Evolutionary conservation across 2,113 vertebrate genomes (phyloP).

Genomic region (Neoarius graeffei): DNA sequence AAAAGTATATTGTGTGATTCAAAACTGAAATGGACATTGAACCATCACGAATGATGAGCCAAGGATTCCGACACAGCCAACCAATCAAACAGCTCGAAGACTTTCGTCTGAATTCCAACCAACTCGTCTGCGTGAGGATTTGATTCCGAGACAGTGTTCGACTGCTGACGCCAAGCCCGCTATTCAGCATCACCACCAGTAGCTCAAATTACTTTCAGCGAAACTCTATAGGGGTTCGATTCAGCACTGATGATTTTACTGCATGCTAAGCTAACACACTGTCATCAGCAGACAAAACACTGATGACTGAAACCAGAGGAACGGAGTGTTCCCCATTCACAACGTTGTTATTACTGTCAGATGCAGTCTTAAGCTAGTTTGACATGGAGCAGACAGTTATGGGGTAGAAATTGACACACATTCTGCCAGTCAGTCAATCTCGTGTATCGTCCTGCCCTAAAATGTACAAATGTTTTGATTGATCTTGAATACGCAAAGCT

Average conservation of each 20-base stretch:
- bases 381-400: conserved; percentile 26
- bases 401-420: conserved; percentile 8
- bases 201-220: neutral
- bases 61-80: conserved; percentile 23
- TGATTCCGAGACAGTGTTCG: neutral
- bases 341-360: conserved; percentile 34
- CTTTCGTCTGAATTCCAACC: conserved; percentile 22
- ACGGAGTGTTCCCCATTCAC: neutral
- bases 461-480: conserved; percentile 29
- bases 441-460: conserved; percentile 14
- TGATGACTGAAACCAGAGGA: conserved; percentile 38
- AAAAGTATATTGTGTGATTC: neutral
- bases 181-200: neutral
- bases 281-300: conserved; percentile 11
- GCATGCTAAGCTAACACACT: neutral
- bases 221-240: conserved; percentile 13
- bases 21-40: neutral
- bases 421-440: neutral
- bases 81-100: conserved; percentile 30
- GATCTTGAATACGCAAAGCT: conserved; percentile 11
- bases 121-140: conserved; percentile 23
- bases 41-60: conserved; percentile 11
- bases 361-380: conserved; percentile 21
- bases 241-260: neutral
- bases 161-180: neutral